These are phyloP conservation scores for Odontomachus brunneus DNA, from an alignment of 1,140 invertebrate species.

Conservation along the genomic window DNA sequence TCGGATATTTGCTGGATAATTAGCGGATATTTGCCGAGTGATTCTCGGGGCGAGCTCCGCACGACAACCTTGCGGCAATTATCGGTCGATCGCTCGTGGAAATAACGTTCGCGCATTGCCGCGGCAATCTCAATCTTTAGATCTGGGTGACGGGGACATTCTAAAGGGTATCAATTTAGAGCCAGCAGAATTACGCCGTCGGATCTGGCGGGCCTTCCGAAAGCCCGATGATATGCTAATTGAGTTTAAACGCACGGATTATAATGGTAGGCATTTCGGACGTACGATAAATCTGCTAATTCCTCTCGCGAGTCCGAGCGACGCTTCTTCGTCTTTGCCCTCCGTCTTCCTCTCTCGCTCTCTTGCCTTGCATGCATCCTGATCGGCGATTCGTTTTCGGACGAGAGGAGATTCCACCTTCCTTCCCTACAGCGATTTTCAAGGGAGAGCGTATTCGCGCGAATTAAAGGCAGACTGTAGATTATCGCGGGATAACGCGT, in stretches of 20 bases:
- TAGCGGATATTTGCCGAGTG: not conserved
- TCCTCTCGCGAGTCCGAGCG: not conserved
- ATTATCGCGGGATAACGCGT: constrained; percentile 20
- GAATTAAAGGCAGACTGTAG: constrained; percentile 14
- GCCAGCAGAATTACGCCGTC: constrained; percentile 2
- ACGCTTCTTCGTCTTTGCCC: not conserved
- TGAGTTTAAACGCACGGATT: constrained; percentile 33
- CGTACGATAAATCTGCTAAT: constrained; percentile 43
- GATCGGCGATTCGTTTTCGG: constrained; percentile 9
- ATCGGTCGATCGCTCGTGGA: not conserved
- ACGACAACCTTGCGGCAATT: not conserved
- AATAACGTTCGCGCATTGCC: not conserved
- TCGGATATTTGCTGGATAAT: no score
- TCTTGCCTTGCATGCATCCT: not conserved
- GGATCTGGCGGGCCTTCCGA: not conserved
- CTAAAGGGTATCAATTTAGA: constrained; percentile 1
- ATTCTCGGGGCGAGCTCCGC: not conserved
- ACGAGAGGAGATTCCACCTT: not conserved
- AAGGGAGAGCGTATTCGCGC: constrained; percentile 15
- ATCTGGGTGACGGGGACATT: constrained; percentile 6
- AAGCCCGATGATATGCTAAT: constrained; percentile 20
- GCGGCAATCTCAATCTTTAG: not conserved
- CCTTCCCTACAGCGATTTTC: constrained; percentile 21
- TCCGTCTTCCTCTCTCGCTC: not conserved
- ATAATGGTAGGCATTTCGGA: constrained; percentile 37